Conservation (phyloP, 2,797 vertebrate species). For the Falco rusticolus region DNA sequence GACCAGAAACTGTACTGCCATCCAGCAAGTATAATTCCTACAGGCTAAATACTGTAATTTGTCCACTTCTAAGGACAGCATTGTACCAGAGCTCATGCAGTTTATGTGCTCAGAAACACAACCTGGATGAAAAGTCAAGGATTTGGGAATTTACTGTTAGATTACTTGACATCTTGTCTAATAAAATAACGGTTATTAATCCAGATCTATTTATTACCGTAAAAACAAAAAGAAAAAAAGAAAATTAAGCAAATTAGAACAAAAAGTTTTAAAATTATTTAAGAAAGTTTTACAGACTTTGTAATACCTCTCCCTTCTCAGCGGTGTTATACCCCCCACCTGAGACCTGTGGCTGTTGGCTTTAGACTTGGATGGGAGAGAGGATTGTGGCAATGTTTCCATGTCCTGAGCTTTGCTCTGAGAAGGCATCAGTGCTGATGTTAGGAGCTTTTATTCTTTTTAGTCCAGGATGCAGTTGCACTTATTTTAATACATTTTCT, state of each 20-base stretch:
- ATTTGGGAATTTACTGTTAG: neutral
- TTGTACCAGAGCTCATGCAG: neutral
- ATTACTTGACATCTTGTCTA: neutral
- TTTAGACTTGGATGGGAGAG: neutral
- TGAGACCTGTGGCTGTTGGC: neutral
- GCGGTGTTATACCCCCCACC: neutral
- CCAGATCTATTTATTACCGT: neutral
- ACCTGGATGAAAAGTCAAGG: neutral
- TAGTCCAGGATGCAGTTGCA: neutral
- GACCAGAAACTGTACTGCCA: too few relatives aligned
- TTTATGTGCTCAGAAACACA: neutral
- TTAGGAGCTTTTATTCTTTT: neutral
- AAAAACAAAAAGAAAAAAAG: neutral
- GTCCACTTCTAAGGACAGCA: neutral
- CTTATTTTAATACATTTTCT: neutral
- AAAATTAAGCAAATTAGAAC: neutral
- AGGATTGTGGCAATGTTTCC: neutral
- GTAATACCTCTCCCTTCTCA: neutral
- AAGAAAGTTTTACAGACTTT: neutral
- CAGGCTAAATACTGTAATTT: neutral
- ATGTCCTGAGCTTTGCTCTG: neutral
- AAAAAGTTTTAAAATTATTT: neutral
- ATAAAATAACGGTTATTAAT: neutral
- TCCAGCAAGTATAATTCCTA: neutral
- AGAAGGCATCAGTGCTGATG: neutral